Conservation (phyloP, 2,113 vertebrate species). For the Gobiocypris rarus region DNA sequence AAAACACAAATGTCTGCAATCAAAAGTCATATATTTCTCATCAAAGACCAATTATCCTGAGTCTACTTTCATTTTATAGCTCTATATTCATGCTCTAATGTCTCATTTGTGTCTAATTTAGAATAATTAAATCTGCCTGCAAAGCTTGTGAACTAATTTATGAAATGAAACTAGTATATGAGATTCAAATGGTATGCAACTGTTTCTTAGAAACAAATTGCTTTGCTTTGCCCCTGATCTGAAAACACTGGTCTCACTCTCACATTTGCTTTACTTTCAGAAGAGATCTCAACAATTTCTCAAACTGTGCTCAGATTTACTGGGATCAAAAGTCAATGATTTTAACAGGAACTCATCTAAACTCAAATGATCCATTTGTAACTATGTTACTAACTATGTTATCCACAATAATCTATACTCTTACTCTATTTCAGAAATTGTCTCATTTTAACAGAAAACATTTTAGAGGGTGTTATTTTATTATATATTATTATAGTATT, state of each 20-base stretch:
- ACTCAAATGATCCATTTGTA: background rate
- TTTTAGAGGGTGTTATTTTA: too few relatives aligned
- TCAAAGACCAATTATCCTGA: background rate
- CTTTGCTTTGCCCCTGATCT: background rate
- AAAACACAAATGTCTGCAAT: background rate
- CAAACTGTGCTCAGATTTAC: background rate
- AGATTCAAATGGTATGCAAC: background rate
- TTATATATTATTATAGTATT: too few relatives aligned
- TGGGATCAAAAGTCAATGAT: background rate
- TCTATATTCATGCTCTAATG: conserved; percentile 6
- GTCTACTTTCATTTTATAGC: background rate
- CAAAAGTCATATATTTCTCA: conserved; percentile 5
- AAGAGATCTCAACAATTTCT: background rate
- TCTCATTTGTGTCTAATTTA: conserved; percentile 5
- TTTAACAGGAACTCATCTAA: background rate
- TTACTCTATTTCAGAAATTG: background rate
- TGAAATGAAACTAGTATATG: background rate
- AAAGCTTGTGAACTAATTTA: background rate
- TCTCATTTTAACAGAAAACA: background rate
- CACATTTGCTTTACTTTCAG: background rate
- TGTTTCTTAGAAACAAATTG: background rate
- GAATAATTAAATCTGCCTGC: background rate
- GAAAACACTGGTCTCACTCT: background rate
- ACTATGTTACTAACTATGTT: background rate
- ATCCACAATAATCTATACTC: background rate